phyloP scores from a whole-genome alignment of 2,888 invertebrate species.

The Caenorhabditis auriculariae region DNA sequence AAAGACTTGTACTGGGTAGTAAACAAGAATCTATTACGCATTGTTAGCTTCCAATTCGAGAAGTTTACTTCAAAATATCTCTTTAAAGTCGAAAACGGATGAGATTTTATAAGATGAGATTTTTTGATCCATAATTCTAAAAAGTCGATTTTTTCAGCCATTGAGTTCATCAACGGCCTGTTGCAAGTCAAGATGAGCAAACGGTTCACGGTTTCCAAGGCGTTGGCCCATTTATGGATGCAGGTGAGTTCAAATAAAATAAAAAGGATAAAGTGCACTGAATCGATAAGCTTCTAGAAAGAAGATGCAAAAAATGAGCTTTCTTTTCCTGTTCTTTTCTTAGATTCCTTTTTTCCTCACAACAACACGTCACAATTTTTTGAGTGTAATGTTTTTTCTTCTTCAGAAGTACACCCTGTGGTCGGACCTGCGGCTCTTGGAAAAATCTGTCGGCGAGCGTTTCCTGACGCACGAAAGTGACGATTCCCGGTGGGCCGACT shows the following conservation, averaged over 20 bases:
- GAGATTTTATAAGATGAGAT: not conserved
- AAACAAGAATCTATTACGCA: too few relatives aligned
- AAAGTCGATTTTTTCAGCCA: conserved; percentile 79
- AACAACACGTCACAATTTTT: too few relatives aligned
- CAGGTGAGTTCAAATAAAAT: conserved; percentile 71
- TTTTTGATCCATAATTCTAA: not conserved
- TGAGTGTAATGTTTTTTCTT: too few relatives aligned
- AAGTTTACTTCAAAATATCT: too few relatives aligned
- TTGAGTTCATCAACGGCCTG: conserved; percentile 94
- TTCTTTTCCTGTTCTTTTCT: not conserved
- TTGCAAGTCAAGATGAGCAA: conserved; percentile 78
- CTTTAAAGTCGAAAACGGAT: too few relatives aligned
- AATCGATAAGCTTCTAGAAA: not conserved
- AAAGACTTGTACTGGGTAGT: not conserved
- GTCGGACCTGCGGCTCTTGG: conserved; percentile 86
- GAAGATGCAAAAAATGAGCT: not conserved
- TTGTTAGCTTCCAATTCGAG: too few relatives aligned
- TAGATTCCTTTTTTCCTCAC: too few relatives aligned
- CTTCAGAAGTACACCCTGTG: conserved; percentile 87
- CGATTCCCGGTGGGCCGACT: conserved; percentile 82
- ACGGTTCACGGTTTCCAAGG: conserved; percentile 76
- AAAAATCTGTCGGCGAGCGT: conserved; percentile 77
- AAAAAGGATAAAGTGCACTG: too few relatives aligned
- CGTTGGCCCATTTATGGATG: conserved; percentile 89
- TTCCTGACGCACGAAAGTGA: conserved; percentile 90